Evolutionary conservation across 2,113 vertebrate genomes (phyloP).

Genomic region (Phalacrocorax carbo): DNA sequence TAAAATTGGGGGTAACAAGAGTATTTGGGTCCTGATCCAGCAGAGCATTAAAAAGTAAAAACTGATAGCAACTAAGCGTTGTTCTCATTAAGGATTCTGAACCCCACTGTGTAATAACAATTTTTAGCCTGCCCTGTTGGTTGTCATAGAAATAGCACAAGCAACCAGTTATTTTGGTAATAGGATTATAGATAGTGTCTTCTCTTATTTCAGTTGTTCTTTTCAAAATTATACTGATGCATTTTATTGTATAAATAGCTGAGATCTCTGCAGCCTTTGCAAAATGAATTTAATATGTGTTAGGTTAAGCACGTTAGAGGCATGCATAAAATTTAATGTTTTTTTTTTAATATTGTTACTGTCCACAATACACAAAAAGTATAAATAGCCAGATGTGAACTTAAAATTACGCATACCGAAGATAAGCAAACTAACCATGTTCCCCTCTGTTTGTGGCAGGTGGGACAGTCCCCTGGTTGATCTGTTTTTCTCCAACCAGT

Average conservation of each 20-base stretch:
- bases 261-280: background rate
- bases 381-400: background rate
- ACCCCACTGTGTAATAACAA: constrained; percentile 6
- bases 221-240: background rate
- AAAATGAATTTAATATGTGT: background rate
- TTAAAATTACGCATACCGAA: background rate
- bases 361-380: background rate
- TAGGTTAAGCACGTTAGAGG: background rate
- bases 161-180: constrained; percentile 35
- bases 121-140: background rate
- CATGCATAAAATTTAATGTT: background rate
- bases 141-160: constrained; percentile 58
- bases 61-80: background rate
- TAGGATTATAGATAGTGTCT: constrained; percentile 22
- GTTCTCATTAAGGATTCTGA: constrained; percentile 27
- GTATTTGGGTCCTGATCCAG: background rate
- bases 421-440: background rate
- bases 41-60: background rate
- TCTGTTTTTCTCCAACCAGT: constrained; percentile 53
- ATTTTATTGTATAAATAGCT: background rate
- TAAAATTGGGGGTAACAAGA: background rate
- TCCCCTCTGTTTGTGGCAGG: background rate
- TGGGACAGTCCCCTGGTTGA: constrained; percentile 33
- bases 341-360: background rate
- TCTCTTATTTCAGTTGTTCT: constrained; percentile 18